A percentile compares a stretch with the other conserved stretches of the same genome.
phyloP scores from a whole-genome alignment of 2,113 vertebrate genomes.

The Neolamprologus sp. region DNA sequence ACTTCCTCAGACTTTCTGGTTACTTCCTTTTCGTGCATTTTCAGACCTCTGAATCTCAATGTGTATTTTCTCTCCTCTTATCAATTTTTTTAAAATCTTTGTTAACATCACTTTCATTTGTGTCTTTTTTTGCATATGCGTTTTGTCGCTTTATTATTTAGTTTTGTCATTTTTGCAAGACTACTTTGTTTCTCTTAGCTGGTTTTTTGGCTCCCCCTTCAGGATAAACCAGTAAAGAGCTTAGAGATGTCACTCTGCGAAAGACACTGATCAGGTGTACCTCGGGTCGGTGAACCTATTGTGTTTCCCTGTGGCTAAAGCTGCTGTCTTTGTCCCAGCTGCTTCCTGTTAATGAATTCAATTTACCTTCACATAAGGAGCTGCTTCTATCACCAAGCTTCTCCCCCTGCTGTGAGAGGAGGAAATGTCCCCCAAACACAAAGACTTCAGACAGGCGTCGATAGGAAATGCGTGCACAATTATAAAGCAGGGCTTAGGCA shows the following conservation, averaged over 20 bases:
- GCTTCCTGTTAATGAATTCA: neutral
- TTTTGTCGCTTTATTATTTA: neutral
- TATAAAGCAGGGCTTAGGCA: neutral
- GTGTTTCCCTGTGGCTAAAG: neutral
- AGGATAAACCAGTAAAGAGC: neutral
- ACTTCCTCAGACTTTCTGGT: neutral
- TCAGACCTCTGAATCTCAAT: neutral
- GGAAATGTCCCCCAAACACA: neutral
- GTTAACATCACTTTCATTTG: neutral
- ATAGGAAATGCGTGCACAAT: neutral
- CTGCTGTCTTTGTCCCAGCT: neutral
- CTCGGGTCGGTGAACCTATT: neutral
- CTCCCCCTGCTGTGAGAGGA: neutral
- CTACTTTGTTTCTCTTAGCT: neutral
- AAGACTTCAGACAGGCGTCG: neutral
- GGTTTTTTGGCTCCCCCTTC: conserved; percentile 32
- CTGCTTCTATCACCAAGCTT: neutral
- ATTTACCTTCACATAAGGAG: neutral
- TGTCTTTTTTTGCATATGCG: neutral
- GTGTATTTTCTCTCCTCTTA: neutral
- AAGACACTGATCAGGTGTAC: neutral
- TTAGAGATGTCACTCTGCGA: neutral
- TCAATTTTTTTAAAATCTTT: neutral
- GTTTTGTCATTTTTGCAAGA: neutral
- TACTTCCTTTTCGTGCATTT: neutral